A percentile compares a stretch with the other conserved stretches of the same genome.
phyloP scores from a whole-genome alignment of 2,113 vertebrate genomes.

The Cairina moschata region DNA sequence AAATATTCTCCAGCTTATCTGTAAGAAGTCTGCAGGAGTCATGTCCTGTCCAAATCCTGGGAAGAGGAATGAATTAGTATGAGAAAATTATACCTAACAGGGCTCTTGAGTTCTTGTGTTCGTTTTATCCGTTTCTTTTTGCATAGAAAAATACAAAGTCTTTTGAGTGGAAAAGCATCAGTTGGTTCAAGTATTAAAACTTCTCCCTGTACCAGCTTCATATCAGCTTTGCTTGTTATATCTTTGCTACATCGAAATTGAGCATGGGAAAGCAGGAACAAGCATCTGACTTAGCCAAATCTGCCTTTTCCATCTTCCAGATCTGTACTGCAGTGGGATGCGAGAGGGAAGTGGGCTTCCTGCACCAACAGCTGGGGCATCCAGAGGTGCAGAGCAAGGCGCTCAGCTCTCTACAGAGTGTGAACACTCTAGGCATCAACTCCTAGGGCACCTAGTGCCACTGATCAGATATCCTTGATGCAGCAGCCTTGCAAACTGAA shows the following conservation, averaged over 20 bases:
- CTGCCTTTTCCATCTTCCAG: neutral
- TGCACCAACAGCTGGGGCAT: accelerated
- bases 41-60: neutral
- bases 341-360: neutral
- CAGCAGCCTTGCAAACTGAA: neutral
- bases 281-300: neutral
- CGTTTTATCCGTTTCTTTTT: neutral
- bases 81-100: neutral
- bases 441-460: neutral
- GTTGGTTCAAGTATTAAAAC: neutral
- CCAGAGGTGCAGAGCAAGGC: neutral
- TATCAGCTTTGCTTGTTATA: neutral
- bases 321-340: neutral
- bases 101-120: neutral
- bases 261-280: too few species aligned
- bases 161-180: neutral
- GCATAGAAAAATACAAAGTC: neutral
- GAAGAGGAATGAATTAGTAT: neutral
- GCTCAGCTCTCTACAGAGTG: accelerated
- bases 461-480: neutral
- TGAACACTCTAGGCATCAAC: neutral
- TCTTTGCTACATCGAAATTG: neutral
- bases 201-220: neutral
- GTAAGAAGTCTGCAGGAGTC: neutral
- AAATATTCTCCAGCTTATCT: neutral